Base-by-base conservation (phyloP, 2,888 invertebrate species). In the Candidula unifasciata region DNA sequence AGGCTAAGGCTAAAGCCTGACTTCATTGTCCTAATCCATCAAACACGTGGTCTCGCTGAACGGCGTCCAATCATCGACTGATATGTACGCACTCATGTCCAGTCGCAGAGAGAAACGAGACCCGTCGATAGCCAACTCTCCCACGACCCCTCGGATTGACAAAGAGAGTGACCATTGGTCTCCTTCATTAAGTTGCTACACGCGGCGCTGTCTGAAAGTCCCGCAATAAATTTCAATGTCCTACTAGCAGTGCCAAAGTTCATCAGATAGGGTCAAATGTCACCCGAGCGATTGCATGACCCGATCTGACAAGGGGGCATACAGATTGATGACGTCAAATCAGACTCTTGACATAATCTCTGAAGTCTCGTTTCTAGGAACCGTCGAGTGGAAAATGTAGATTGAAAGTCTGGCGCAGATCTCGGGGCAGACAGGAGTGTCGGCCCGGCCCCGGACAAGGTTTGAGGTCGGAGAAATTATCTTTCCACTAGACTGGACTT, bases 301-400 rank as follows among this genome's bases (percentile, higher is more conserved):
- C 82, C 54, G 76, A 76, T 68, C 60, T 82, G 82, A 82, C 82
- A 82, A 37, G 82, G 54, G 77, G 54, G 77, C 76, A 77, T 68
- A 82, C 76, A 68, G 33, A 82, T 68, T 82, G 82, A 82, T 82
- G 82, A 82, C 82, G 82, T 82, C 82, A 82, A 82, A 82, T 82
- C 82, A 76, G 82, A 76, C 37, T 77, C 44, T 82, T 82, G 82
- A 82, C 82, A 82, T 74, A 82, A 82, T 82, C 82, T 82, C 54
- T 66, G 66, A 60, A 52, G 54, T 68, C 35, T 66, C 68, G 77
- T 35, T 77, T 30, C 82, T 30, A 35, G 44, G 44, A 33, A 10
- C 54, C 30, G 76, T 27, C 27, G 33, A 52, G 27, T 66, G 78
- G 83, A 83, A 77, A 83, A 77, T 78, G 69, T 83, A 83, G 78